These are phyloP conservation scores for Periophthalmodon schlosseri DNA, from an alignment of 2,113 vertebrate species.

Conservation along the genomic window DNA sequence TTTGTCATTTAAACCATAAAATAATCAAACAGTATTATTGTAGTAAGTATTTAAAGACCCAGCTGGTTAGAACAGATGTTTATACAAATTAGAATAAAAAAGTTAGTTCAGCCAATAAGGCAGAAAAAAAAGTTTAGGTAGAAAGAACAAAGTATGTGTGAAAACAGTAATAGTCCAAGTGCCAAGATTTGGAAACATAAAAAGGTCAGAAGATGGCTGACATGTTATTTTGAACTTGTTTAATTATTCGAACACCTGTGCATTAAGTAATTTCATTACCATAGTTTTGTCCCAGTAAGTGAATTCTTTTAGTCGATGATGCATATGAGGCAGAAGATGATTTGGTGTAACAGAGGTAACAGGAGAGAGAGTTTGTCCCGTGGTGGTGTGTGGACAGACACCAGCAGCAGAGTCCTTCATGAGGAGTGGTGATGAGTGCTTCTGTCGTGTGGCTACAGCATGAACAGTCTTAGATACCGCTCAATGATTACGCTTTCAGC, in stretches of 20 bases:
- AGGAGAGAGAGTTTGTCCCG: constrained; percentile 8
- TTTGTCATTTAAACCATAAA: background rate
- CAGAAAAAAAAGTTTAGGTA: background rate
- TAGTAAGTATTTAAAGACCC: background rate
- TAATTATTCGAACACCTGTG: background rate
- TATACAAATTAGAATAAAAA: constrained; percentile 5
- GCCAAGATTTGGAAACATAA: background rate
- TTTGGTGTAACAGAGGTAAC: constrained; percentile 3
- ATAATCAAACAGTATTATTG: background rate
- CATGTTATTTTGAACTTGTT: background rate
- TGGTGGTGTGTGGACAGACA: constrained; percentile 20
- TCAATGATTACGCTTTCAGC: constrained; percentile 51
- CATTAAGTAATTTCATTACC: background rate
- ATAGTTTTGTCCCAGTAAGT: background rate
- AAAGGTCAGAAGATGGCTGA: background rate
- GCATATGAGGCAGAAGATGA: background rate
- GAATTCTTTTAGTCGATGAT: background rate
- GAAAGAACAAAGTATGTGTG: background rate
- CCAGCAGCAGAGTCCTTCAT: constrained; percentile 33
- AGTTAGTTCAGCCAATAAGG: background rate
- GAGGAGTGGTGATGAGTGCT: constrained; percentile 50
- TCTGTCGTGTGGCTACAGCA: constrained; percentile 59
- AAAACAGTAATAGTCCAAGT: background rate
- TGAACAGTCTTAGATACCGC: constrained; percentile 64
- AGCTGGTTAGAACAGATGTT: background rate